phyloP scores from a whole-genome alignment of 2,797 vertebrate species.

The Gorsachius magnificus region DNA sequence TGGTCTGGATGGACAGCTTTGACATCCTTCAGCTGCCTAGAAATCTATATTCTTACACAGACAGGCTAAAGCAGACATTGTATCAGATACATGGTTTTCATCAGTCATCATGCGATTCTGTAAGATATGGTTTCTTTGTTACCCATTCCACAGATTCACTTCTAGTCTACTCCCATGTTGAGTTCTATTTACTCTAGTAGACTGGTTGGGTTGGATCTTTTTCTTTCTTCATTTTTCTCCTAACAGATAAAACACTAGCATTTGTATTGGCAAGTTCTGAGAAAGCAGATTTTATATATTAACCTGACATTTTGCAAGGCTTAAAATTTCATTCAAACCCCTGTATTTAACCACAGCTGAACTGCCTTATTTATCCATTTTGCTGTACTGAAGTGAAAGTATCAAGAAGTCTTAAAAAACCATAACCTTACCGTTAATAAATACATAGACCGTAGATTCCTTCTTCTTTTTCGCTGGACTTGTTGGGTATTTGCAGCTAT shows the following conservation, averaged over 20 bases:
- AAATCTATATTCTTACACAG: not conserved
- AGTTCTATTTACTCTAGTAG: not conserved
- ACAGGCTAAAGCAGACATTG: not conserved
- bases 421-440: constrained; percentile 89
- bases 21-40: not conserved
- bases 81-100: not conserved
- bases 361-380: not conserved
- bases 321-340: not conserved
- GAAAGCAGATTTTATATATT: not conserved
- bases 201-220: not conserved
- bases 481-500: constrained; percentile 84
- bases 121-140: not conserved
- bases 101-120: not conserved
- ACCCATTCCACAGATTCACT: not conserved
- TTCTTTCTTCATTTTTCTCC: not conserved
- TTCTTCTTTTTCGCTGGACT: constrained; percentile 68
- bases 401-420: not conserved
- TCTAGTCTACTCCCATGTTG: not conserved
- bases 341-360: not conserved
- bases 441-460: constrained; percentile 86
- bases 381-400: not conserved
- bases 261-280: not conserved
- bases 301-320: not conserved
- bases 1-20: not conserved
- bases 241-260: not conserved